These are phyloP conservation scores for Eristalinus sepulchralis DNA, from an alignment of 2,888 invertebrate species.

Conservation along the genomic window DNA sequence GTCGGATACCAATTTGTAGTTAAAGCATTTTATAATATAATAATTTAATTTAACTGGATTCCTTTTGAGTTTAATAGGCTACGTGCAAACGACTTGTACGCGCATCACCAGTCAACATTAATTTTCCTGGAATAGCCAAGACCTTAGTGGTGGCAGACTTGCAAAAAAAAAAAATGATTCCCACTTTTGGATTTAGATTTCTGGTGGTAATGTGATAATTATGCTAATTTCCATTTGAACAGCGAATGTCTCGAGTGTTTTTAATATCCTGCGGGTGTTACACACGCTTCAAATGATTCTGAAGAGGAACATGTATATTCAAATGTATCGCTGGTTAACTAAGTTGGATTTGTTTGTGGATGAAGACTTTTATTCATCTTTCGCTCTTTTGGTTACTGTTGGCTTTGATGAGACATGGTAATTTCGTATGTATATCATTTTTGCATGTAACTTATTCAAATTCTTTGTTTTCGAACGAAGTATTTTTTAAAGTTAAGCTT, in stretches of 20 bases:
- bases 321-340: not conserved
- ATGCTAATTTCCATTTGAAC: slow-evolving; percentile 75
- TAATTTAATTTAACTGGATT: slow-evolving; percentile 47
- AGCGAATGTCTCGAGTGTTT: slow-evolving; percentile 64
- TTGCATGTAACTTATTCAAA: no score
- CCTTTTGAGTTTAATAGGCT: slow-evolving; percentile 52
- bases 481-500: no score
- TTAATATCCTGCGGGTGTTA: slow-evolving; percentile 50
- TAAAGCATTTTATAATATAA: slow-evolving; percentile 32
- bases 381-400: no score
- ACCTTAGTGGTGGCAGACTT: slow-evolving; percentile 54
- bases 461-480: no score
- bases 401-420: no score
- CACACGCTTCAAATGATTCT: slow-evolving; percentile 11
- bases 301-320: not conserved
- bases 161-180: slow-evolving; percentile 60
- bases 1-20: not conserved
- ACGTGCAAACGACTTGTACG: slow-evolving; percentile 70
- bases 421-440: no score
- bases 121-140: slow-evolving; percentile 51
- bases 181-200: slow-evolving; percentile 66
- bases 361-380: no score
- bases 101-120: slow-evolving; percentile 58
- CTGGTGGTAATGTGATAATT: slow-evolving; percentile 77
- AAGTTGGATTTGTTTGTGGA: no score